Base-by-base conservation (phyloP, 2,113 vertebrate genomes). In the Tragelaphus scriptus region DNA sequence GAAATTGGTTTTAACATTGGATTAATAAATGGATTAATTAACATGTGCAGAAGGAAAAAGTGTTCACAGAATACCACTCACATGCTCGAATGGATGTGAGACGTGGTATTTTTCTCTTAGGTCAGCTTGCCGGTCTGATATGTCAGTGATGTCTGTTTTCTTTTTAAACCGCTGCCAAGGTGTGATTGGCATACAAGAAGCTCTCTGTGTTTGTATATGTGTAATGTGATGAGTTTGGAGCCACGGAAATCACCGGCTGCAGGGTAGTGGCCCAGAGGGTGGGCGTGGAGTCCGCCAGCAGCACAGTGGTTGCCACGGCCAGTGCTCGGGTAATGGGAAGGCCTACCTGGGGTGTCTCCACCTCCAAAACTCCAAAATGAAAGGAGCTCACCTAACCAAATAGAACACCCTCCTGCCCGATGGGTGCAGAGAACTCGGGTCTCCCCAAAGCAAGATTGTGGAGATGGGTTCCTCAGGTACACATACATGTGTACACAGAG, bases 211-310 rank as follows among this genome's bases (percentile, higher is more conserved):
- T 36, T 28, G 5, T 2, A 14, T 16, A 3, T 16, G 15, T 32
- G 11, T 26, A 8, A 3, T 17, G 10, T 49, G 53, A 21, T 13
- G 79, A 71, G 13, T 13, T 15, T 13, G 87, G 53, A 40, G 79
- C 6, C 12, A 4, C 0, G 2, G 32, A 21, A 9, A 15, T 51
- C 56, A 25, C 7, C 0, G 0, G 55, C 49, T 0, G 26, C 32
- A 26, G 28, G 7, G 36, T 0, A 0, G 88, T 32, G 13, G 44
- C 58, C 36, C 28, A 17, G 77, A 47, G n/a, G 53, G 6, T 12
- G 11, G 75, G 3, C 36, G 9, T 26, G n/a, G 40, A 36, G 51
- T 32, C 59, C 0, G 0, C 53, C 7, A 3, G 92, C 44, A 7
- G 23, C 58, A 25, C 16, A 26, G 28, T 3, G 2, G 15, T 28